Base-by-base conservation (phyloP, 2,113 vertebrate species). In the Telmatochromis sp. region DNA sequence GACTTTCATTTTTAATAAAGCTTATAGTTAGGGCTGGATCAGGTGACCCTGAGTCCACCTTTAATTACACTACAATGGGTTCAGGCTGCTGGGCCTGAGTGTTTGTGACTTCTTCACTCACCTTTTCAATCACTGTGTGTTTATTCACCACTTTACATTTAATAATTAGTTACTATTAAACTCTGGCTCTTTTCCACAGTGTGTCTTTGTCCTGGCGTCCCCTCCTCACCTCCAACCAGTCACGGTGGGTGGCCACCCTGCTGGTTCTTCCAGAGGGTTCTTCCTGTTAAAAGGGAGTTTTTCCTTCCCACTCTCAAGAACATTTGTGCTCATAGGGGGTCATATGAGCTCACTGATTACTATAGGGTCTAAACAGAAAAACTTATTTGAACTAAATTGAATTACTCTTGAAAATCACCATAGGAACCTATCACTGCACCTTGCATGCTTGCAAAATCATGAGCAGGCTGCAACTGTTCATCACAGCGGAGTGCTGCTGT, bases 321-420 rank as follows among this genome's bases (percentile, higher is more conserved):
- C 9, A n/a, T 37, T 65, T 65, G 17, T n/a, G 31, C 60, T 65
- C 33, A n/a, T 12, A 2, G 0, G 6, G 19, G 10, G 33, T 65
- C 60, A 0, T 37, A 37, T 65, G 31, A 65, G 60, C 60, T 0
- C 31, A 65, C 1, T 65, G 60, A 65, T 12, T 65, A 65, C 31
- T 65, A 35, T n/a, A 7, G 6, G 10, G 0, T 65, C 60, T 37
- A 13, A 0, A 21, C 15, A 65, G 19, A 37, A 65, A 37, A 65
- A 37, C 17, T 1, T 35, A 63, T 63, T 63, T 63, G 17, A 63
- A 35, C 31, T 65, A 35, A 65, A 37, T 37, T 65, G 19, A 21
- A 65, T 37, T 13, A 37, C 19, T 12, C 10, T n/a, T 28, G 17
- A 28, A 75, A 75, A 49, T 47, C 40, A 7, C 6, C 23, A 19